Conservation (phyloP, 1,140 invertebrate genomes). For the Drosophila willistoni region DNA sequence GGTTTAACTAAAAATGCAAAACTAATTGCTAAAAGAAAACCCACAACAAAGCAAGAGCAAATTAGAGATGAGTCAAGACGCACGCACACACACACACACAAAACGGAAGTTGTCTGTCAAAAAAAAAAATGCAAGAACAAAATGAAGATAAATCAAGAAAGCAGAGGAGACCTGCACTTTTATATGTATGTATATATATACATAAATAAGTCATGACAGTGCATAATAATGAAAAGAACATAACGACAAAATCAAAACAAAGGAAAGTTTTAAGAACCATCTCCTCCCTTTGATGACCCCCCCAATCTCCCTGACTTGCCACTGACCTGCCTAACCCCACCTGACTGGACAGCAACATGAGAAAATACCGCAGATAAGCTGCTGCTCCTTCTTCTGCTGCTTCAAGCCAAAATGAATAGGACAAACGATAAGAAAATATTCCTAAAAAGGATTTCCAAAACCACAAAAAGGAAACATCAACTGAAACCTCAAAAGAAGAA, state of each 20-base stretch:
- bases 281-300: not conserved
- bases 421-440: constrained; percentile 4
- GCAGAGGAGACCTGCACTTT: not conserved
- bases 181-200: too few species aligned
- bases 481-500: not conserved
- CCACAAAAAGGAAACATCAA: not conserved
- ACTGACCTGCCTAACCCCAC: not conserved
- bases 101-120: constrained; percentile 18
- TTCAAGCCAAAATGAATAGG: not conserved
- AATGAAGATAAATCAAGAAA: not conserved
- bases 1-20: constrained; percentile 54
- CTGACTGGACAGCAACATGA: not conserved
- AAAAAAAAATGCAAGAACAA: not conserved
- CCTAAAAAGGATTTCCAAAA: not conserved
- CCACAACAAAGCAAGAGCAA: constrained; percentile 60
- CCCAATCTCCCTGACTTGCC: not conserved
- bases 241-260: constrained; percentile 10
- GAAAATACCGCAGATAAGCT: not conserved
- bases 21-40: constrained; percentile 63
- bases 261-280: not conserved
- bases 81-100: constrained; percentile 15
- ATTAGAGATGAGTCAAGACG: constrained; percentile 44
- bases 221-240: constrained; percentile 4
- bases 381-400: not conserved
- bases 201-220: constrained; percentile 1